Evolutionary conservation across 2,113 vertebrate species (phyloP).

Genomic region (Acanthochromis polyacanthus): DNA sequence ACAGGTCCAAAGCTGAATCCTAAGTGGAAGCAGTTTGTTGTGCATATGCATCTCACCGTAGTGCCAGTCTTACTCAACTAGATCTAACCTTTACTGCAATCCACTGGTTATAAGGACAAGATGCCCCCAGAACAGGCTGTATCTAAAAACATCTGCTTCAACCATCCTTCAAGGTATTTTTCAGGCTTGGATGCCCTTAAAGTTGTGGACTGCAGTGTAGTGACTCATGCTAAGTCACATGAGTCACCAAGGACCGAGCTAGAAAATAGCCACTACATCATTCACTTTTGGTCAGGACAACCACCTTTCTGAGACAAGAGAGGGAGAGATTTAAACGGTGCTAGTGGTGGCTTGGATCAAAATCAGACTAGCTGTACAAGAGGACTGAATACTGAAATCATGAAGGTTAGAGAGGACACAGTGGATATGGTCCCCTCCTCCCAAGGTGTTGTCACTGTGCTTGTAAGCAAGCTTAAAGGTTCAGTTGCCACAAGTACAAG

Average conservation of each 20-base stretch:
- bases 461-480: background rate
- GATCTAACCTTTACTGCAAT: slow-evolving; percentile 26
- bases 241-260: slow-evolving; percentile 57
- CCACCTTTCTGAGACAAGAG: slow-evolving; percentile 27
- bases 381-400: slow-evolving; percentile 9
- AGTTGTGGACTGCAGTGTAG: slow-evolving; percentile 48
- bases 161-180: slow-evolving; percentile 43
- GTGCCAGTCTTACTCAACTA: slow-evolving; percentile 22
- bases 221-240: slow-evolving; percentile 60
- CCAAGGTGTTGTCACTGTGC: background rate
- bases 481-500: slow-evolving; percentile 49
- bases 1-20: background rate
- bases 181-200: slow-evolving; percentile 42
- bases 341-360: background rate
- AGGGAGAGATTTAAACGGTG: slow-evolving; percentile 10
- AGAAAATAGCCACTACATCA: slow-evolving; percentile 5
- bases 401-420: background rate
- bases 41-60: background rate
- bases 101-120: slow-evolving; percentile 13
- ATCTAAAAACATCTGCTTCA: slow-evolving; percentile 44
- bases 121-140: slow-evolving; percentile 15
- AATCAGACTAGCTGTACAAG: background rate
- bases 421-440: background rate
- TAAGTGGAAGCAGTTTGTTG: too few species aligned
- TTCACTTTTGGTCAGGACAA: background rate